Base-by-base conservation (phyloP, 2,797 vertebrate genomes). In the Coccyzus lansbergi region DNA sequence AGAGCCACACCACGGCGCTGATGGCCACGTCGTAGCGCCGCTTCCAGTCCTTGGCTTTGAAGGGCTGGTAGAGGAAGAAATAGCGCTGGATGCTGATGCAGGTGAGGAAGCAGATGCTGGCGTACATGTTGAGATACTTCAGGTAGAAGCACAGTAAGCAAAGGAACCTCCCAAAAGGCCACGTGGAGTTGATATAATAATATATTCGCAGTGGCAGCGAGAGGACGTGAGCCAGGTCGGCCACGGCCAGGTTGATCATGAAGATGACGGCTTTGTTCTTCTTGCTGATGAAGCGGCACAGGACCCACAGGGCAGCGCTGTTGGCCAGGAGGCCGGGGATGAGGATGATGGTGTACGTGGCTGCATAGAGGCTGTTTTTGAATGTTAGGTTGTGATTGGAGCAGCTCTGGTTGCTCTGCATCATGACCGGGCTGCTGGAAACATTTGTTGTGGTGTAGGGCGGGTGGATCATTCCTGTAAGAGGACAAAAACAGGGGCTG, bases 91-190 rank as follows among this genome's bases (percentile, higher is more conserved):
- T 53, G 89, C 99, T 99, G 94, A 99, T 99, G 79, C 98, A 99
- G 53, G 97, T 98, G 96, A 99, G 97, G 95, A 99, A 99, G 25
- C 87, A 94, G 21, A 99, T 99, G 86, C 98, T 98, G 2, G 99
- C 98, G 0, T 99, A 99, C 99, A 99, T 99, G 98, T 99, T 99
- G 83, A 99, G 98, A 89, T 98, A 99, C 64, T 99, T 99, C 20
- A 99, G 98, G 94, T 99, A 99, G 97, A 99, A 99, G 92, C 99
- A 99, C 10, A 99, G 72, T 88, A 98, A 85, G 95, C 99, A 99
- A 18, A 98, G 5, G 18, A 42, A 15, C 0, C 6, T 88, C 69
- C 98, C 98, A 4, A 99, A 99, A 4, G 98, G 98, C 99, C 99
- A 99, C 1, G 2, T 56, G 48, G 94, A 95, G 21, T 88, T 98